Evolutionary conservation across 2,113 vertebrate genomes (phyloP), one percentile per base, ranked within the genome.

Genomic region (Gila orcuttii): DNA sequence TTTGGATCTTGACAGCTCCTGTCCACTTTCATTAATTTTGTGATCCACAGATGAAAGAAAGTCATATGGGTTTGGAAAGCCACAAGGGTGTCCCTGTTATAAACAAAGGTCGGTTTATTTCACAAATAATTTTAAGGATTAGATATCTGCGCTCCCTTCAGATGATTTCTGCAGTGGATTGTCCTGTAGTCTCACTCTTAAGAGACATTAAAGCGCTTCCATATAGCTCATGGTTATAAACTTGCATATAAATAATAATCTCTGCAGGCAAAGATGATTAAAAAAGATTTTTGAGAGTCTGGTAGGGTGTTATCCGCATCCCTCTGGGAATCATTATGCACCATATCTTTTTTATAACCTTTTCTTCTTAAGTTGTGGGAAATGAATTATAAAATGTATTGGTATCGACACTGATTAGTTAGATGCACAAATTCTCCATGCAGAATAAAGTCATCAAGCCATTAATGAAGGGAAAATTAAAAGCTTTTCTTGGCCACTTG

Each of bases 391-490:
- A 60, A 82, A 86, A 83, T 68, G 25, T 71, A 84, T 60, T 42
- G 47, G 69, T 59, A 57, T 78, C 47, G 85, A 81, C 80, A 57
- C 62, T 84, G 86, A 87, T 87, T 84, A 86, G 85, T 82, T 82
- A 87, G 69, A 85, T 79, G 31, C 73, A 79, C 77, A 74, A 86
- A 89, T 85, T 74, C 82, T 82, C 66, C 85, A 75, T 79, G 82
- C 76, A 78, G 73, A 80, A 88, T 88, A 85, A 88, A 88, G 87
- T 85, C 89, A 88, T 88, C 85, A 87, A 86, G 77, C 62, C 73
- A 86, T 89, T 89, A 88, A 86, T 80, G 77, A 82, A 83, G 55
- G 75, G 84, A 85, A 88, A 86, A 88, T 88, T 82, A 89, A 89
- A 88, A 84, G 82, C 78, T 79, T 79, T 86, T 82, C 68, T 85